Evolutionary conservation across 2,888 invertebrate species (phyloP).

Genomic region (Andrena flavipes): DNA sequence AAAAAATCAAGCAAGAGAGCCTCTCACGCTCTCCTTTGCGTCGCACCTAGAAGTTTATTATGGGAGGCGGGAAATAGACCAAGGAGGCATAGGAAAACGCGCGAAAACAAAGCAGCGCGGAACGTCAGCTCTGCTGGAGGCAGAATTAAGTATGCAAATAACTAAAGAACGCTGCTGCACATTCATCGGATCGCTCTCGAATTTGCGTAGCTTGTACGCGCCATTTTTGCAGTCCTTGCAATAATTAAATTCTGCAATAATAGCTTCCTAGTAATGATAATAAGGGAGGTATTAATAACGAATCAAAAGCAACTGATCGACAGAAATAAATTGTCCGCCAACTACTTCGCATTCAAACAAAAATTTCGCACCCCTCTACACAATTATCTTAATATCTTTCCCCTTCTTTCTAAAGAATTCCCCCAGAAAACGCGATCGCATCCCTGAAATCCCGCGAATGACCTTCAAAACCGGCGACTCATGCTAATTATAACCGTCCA

Average conservation of each 20-base stretch:
- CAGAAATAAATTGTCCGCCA: too few species aligned
- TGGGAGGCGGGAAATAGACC: constrained; percentile 39
- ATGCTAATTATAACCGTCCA: constrained; percentile 32
- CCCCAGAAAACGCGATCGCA: not conserved
- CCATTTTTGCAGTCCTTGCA: too few species aligned
- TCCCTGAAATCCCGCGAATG: constrained; percentile 40
- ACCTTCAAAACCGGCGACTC: constrained; percentile 47
- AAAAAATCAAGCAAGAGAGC: constrained; percentile 49
- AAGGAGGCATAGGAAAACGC: constrained; percentile 31
- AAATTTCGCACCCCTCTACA: not conserved
- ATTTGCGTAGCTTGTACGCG: too few species aligned
- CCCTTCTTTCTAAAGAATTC: not conserved
- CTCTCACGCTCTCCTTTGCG: constrained; percentile 51
- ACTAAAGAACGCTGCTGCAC: not conserved
- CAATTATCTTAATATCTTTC: not conserved
- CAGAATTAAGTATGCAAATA: not conserved
- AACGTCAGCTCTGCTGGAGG: not conserved
- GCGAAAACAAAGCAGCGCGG: constrained; percentile 10
- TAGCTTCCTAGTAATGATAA: too few species aligned
- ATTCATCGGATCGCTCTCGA: too few species aligned
- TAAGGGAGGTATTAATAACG: too few species aligned
- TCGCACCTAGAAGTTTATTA: constrained; percentile 44
- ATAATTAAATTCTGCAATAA: too few species aligned
- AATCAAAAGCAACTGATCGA: too few species aligned
- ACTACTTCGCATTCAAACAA: not conserved